Conservation (phyloP, 2,888 invertebrate species). For the Eupithecia centaureata region DNA sequence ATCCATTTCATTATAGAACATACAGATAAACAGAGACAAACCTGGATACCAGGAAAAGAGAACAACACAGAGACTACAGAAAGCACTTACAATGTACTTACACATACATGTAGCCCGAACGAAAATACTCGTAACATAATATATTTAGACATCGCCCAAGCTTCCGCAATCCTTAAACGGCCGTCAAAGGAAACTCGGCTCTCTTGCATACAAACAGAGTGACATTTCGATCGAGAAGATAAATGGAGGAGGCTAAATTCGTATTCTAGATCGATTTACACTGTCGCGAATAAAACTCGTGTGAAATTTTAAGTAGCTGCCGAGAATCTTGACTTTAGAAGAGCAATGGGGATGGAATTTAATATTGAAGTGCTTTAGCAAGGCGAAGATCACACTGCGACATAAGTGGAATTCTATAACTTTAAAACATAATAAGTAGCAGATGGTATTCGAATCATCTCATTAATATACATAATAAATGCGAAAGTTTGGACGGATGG, state of each 20-base stretch:
- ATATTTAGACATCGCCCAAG: constrained; percentile 61
- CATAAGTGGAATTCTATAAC: background rate
- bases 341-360: constrained; percentile 26
- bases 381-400: background rate
- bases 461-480: too few species aligned
- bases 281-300: constrained; percentile 54
- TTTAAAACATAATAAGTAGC: background rate
- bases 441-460: too few species aligned
- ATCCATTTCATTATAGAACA: background rate
- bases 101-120: constrained; percentile 50
- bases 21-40: background rate
- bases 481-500: too few species aligned
- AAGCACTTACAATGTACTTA: constrained; percentile 50
- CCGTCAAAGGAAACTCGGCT: constrained; percentile 41
- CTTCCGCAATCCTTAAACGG: constrained; percentile 60
- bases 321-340: constrained; percentile 36
- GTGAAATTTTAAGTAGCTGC: constrained; percentile 55
- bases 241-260: constrained; percentile 45
- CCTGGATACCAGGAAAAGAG: background rate
- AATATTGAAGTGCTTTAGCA: constrained; percentile 1
- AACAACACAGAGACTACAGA: constrained; percentile 43
- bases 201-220: constrained; percentile 40
- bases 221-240: constrained; percentile 42
- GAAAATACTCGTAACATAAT: constrained; percentile 56
- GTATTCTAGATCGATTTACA: constrained; percentile 54